Conservation (phyloP, 2,888 invertebrate genomes). For the Pachymerium ferrugineum region DNA sequence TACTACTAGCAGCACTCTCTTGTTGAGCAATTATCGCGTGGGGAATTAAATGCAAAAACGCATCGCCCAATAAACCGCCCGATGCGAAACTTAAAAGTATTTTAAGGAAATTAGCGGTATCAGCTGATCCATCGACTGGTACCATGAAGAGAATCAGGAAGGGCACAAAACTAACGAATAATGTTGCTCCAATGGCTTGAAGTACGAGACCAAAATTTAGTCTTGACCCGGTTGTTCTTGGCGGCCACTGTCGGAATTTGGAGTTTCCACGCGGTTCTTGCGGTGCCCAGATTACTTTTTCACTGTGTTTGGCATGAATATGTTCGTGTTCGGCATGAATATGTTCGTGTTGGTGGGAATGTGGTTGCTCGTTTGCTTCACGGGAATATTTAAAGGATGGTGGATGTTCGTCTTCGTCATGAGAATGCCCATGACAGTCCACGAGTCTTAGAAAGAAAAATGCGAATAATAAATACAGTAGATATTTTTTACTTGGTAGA, state of each 20-base stretch:
- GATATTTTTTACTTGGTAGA: no score
- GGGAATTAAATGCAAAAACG: conserved; percentile 96
- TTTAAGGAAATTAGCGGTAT: conserved; percentile 80
- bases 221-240: conserved; percentile 29
- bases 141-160: conserved; percentile 88
- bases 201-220: conserved; percentile 57
- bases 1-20: conserved; percentile 44
- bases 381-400: conserved; percentile 79
- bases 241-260: conserved; percentile 41
- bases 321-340: conserved; percentile 6
- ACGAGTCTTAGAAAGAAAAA: background rate
- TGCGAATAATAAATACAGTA: background rate
- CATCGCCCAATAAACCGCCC: conserved; percentile 93
- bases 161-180: conserved; percentile 91
- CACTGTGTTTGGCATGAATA: conserved; percentile 35
- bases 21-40: conserved; percentile 71
- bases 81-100: conserved; percentile 88
- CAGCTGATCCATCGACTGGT: conserved; percentile 78
- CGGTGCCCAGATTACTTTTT: conserved; percentile 40
- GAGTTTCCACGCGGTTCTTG: conserved; percentile 45
- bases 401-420: conserved; percentile 42
- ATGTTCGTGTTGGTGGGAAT: conserved; percentile 36
- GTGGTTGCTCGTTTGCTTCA: conserved; percentile 56
- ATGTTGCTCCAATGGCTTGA: conserved; percentile 80
- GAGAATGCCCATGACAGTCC: conserved; percentile 43